Evolutionary conservation across 1,140 invertebrate genomes (phyloP), one percentile per base, ranked within the genome.

Genomic region (Panagrolaimus sp.): DNA sequence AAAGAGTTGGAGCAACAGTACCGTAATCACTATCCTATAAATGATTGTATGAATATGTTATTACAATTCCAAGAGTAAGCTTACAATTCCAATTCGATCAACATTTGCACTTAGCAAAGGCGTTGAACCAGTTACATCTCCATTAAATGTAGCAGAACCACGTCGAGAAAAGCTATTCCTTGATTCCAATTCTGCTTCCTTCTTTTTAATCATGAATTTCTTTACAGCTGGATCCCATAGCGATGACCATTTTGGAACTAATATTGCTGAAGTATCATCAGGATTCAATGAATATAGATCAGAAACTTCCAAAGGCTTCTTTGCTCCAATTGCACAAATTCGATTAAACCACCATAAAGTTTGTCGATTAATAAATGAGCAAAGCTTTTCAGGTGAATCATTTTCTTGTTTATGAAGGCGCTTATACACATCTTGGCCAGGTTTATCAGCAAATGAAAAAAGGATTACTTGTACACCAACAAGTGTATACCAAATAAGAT

Each of bases 311-410:
- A 80, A 45, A 0, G 75, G 76, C 47, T 80, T 80, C 43, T 67
- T 67, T 4, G 44, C 14, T 1, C 72, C 75, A 13, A 78, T 45
- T 45, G 67, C 66, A 46, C 70, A 72, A 3, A 77, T 27, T 11
- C 65, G n/a, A 43, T 78, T 76, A 63, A 80, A 82, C 78, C 78
- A 80, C 78, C 80, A 82, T 66, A 78, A 64, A 0, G 68, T 72
- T 27, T 76, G 69, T 20, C 78, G 70, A 45, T 73, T 78, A 11
- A 82, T 9, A 46, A 80, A 80, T 5, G 79, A 80, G 48, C 65
- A 69, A 14, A 66, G 44, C 13, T 31, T 69, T 74, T 80, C 80
- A 9, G 78, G 78, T 31, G 79, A 79, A 31, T 44, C 27, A 44
- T 70, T 71, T 48, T 74, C 20, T 53, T 48, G 14, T 43, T 45